These are phyloP conservation scores for Bergia sp. DNA, from an alignment of 92 coral and sea anemone species.

Conservation along the genomic window DNA sequence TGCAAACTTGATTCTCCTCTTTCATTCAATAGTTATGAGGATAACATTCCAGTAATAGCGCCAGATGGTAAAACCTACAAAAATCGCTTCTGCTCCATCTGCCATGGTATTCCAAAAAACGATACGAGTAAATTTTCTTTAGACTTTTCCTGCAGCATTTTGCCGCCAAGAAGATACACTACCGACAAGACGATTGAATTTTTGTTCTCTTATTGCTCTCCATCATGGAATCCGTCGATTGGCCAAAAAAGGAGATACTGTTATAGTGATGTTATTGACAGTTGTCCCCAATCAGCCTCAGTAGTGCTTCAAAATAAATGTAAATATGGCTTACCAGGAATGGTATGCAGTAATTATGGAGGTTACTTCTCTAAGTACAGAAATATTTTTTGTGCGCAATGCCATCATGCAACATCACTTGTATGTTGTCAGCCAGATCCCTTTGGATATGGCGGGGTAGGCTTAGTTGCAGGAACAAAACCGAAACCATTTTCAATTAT, in stretches of 20 bases:
- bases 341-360: neutral
- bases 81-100: neutral
- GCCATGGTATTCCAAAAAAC: neutral
- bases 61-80: neutral
- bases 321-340: neutral
- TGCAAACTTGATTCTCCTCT: neutral
- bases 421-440: neutral
- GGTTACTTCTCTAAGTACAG: neutral
- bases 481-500: conserved; percentile 31
- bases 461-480: too few relatives aligned
- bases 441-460: too few relatives aligned
- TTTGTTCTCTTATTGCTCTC: neutral
- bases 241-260: neutral
- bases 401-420: neutral
- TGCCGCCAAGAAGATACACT: neutral
- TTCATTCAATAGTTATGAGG: neutral
- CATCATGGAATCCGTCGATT: neutral
- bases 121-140: neutral
- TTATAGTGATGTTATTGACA: neutral
- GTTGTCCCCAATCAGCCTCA: neutral
- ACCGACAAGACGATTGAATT: neutral
- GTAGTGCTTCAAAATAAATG: neutral
- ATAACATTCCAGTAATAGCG: neutral
- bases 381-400: neutral
- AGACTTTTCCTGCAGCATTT: too few relatives aligned